A percentile compares a stretch with the other conserved stretches of the same genome.
phyloP scores from a whole-genome alignment of 2,888 invertebrate genomes.

The Choreutis nemorana region DNA sequence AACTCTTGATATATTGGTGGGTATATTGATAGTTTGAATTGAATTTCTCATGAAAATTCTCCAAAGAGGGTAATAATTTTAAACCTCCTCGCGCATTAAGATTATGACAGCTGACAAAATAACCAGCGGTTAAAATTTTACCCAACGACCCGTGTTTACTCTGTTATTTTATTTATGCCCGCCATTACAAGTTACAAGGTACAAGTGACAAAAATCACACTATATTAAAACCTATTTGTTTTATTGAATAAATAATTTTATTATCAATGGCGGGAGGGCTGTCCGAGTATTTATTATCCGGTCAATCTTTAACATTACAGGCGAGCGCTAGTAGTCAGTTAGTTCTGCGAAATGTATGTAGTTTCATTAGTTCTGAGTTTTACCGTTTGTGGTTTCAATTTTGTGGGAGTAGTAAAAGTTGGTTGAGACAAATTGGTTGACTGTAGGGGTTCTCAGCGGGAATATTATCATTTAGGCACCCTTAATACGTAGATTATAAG shows the following conservation, averaged over 20 bases:
- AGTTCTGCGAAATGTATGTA: too few species aligned
- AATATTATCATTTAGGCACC: too few species aligned
- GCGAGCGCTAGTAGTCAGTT: too few species aligned
- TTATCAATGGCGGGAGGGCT: conserved; percentile 19
- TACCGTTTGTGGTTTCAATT: conserved; percentile 8
- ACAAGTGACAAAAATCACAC: conserved; percentile 53
- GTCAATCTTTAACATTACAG: too few species aligned
- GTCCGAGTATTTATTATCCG: conserved; percentile 5
- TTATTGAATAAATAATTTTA: conserved; percentile 52
- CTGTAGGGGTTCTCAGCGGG: conserved; percentile 26
- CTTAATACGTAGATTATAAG: too few species aligned
- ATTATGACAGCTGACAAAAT: conserved; percentile 1
- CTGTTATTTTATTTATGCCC: conserved; percentile 29
- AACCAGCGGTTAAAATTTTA: conserved; percentile 3
- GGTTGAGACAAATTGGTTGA: conserved; percentile 25
- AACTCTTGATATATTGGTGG: too few species aligned
- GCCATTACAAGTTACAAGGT: conserved; percentile 39
- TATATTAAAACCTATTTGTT: conserved; percentile 51
- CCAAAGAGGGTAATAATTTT: neutral
- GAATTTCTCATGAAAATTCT: too few species aligned
- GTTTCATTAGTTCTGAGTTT: too few species aligned
- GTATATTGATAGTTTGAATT: too few species aligned
- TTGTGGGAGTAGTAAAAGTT: conserved; percentile 9
- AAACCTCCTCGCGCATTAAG: neutral
- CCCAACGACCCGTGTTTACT: conserved; percentile 1